Evolutionary conservation across 1,140 invertebrate species (phyloP).

Genomic region (Orius laevigatus): DNA sequence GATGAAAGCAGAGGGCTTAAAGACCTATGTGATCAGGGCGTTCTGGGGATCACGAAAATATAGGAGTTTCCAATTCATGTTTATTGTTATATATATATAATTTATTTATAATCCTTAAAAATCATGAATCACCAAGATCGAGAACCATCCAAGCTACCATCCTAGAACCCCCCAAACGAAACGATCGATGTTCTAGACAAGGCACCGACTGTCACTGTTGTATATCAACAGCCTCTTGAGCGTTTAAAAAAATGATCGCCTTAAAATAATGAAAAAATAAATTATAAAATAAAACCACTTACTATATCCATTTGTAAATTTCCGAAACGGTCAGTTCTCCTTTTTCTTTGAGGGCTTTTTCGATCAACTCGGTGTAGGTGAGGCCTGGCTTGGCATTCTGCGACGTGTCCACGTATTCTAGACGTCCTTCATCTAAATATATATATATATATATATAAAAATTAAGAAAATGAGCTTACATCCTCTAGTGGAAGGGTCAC

Average conservation of each 20-base stretch:
- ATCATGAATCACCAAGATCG: not conserved
- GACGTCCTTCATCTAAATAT: too few species aligned
- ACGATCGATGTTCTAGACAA: too few species aligned
- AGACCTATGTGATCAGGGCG: too few species aligned
- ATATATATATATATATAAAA: not conserved
- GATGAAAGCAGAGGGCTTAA: not conserved
- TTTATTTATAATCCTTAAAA: too few species aligned
- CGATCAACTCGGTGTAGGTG: conserved; percentile 75
- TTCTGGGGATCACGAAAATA: too few species aligned
- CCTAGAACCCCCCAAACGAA: too few species aligned
- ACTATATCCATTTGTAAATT: conserved; percentile 86
- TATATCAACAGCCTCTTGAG: not conserved
- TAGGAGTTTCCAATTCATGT: too few species aligned
- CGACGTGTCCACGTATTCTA: conserved; percentile 10
- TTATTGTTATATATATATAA: conserved; percentile 8
- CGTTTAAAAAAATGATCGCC: not conserved
- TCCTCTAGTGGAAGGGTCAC: not conserved
- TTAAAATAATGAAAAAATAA: not conserved
- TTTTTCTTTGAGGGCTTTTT: conserved; percentile 63
- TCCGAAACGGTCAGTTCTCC: conserved; percentile 75
- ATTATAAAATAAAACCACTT: conserved; percentile 32
- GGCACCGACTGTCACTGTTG: too few species aligned
- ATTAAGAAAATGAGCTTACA: not conserved
- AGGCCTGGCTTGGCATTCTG: conserved; percentile 50
- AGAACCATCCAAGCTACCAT: not conserved